Evolutionary conservation across 2,888 invertebrate species (phyloP), one percentile per base, ranked within the genome.

Genomic region (Pseudanteris insignis): DNA sequence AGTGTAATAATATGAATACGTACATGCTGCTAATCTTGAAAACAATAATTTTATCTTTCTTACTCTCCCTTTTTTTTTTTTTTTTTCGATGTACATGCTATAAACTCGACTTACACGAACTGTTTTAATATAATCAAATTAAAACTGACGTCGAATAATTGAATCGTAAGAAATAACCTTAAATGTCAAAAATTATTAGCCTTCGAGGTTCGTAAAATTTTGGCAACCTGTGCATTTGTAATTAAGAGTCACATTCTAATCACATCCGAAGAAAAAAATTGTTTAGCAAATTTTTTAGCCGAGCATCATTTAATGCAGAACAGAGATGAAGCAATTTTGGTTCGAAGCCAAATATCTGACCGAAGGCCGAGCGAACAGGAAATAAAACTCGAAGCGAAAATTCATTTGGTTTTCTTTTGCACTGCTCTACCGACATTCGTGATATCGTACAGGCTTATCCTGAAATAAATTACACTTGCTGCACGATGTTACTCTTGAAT

Each of bases 291-390:
- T 37, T 10, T 38, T 50, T 48, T 50, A 18, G 13, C n/a, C n/a
- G 11, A 37, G 8, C 41, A 43, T 48, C 43, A 57, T 48, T 53
- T 32, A 29, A 46, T 24, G 40, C 47, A 24, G n/a, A 68, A 53
- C 58, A 63, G 64, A 64, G 62, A 64, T 68, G 64, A 66, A 64
- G 61, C 60, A 65, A 67, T 61, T 63, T 63, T 70, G 70, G 67
- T 66, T 51, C 41, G 47, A 32, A 54, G 68, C 68, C 70, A 70
- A 68, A 47, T 53, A 37, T 50, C 53, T 62, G 69, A 67, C 58
- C 66, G 60, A 50, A 33, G 48, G 43, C 26, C 48, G 57, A 37
- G 41, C 50, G 44, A 58, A 48, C 48, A 58, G 53, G 60, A 24
- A 55, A 46, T 33, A 55, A 62, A 59, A 51, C 33, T 29, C 47